Evolutionary conservation across 2,888 invertebrate genomes (phyloP).

Genomic region (Chrysotoxum bicinctum): DNA sequence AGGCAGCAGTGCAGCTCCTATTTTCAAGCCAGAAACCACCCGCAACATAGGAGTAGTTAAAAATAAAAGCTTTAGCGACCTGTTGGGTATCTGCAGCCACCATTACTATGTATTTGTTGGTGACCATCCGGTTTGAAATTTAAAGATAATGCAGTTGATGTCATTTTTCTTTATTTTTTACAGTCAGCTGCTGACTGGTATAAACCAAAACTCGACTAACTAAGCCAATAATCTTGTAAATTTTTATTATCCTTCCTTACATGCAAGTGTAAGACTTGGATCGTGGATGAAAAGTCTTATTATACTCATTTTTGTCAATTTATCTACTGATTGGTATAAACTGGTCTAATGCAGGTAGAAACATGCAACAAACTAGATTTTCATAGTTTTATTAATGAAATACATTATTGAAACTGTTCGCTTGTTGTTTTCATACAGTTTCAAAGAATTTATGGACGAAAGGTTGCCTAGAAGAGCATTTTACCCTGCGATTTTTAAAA

Average conservation of each 20-base stretch:
- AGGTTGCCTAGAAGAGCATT: too few relatives aligned
- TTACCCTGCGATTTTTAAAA: too few relatives aligned
- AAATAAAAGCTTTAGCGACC: constrained; percentile 28
- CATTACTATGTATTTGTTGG: background rate
- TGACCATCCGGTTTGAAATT: background rate
- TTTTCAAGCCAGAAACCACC: constrained; percentile 46
- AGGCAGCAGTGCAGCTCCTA: constrained; percentile 8
- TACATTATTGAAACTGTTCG: too few relatives aligned
- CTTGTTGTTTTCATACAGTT: too few relatives aligned
- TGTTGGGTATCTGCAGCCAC: constrained; percentile 21
- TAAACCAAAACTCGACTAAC: too few relatives aligned
- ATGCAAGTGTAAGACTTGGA: too few relatives aligned
- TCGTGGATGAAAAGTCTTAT: too few relatives aligned
- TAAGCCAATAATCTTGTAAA: too few relatives aligned
- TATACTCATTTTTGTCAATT: background rate
- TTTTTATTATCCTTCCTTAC: too few relatives aligned
- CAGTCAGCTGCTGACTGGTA: background rate
- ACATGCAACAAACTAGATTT: background rate
- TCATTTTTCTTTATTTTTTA: too few relatives aligned
- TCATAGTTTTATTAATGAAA: too few relatives aligned
- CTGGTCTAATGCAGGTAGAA: background rate
- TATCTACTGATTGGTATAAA: background rate
- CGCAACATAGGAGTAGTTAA: constrained; percentile 36
- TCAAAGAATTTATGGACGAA: too few relatives aligned
- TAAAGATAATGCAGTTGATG: background rate